Percentiles rank a stretch among this genome's conserved stretches.
phyloP scores from a whole-genome alignment of 2,113 vertebrate species.

The Atrichornis clamosus region DNA sequence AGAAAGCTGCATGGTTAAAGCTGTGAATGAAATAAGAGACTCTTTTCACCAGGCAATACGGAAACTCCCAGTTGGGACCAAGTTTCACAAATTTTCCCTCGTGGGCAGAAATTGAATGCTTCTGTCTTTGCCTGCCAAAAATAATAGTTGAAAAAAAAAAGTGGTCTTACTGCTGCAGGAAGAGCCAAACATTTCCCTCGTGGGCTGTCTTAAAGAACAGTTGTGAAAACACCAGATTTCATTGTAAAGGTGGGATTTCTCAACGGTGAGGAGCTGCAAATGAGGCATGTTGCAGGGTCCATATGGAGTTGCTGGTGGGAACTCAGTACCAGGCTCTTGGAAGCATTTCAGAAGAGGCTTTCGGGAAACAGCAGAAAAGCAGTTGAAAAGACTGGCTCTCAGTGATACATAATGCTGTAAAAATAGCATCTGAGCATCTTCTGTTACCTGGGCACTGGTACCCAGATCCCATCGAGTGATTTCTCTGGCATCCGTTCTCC shows the following conservation, averaged over 20 bases:
- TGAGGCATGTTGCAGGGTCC: slow-evolving; percentile 31
- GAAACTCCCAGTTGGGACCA: slow-evolving; percentile 27
- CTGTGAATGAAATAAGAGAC: not conserved
- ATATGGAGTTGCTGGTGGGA: slow-evolving; percentile 46
- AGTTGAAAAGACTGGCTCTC: slow-evolving; percentile 11
- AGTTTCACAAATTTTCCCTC: not conserved
- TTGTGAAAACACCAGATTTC: slow-evolving; percentile 61
- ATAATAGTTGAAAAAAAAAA: not conserved
- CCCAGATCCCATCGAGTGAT: not conserved
- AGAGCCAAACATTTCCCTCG: slow-evolving; percentile 16
- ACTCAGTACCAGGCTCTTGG: slow-evolving; percentile 24
- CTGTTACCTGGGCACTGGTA: not conserved
- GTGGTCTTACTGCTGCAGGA: slow-evolving; percentile 3
- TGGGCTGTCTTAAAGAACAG: slow-evolving; percentile 19
- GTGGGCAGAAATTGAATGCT: not conserved
- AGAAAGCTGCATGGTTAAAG: not conserved
- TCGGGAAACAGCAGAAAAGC: not conserved
- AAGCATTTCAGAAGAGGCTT: not conserved
- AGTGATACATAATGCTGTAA: not conserved
- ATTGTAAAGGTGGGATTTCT: slow-evolving; percentile 41
- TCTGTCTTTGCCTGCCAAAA: slow-evolving; percentile 33
- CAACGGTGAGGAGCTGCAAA: slow-evolving; percentile 29
- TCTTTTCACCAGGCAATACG: not conserved
- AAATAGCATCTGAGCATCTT: slow-evolving; percentile 21
- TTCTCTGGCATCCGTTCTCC: not conserved